A percentile compares a stretch with the other conserved stretches of the same genome.
Evolutionary conservation across 2,888 invertebrate species (phyloP).

Genomic region (Thecocarcelia acutangulata): DNA sequence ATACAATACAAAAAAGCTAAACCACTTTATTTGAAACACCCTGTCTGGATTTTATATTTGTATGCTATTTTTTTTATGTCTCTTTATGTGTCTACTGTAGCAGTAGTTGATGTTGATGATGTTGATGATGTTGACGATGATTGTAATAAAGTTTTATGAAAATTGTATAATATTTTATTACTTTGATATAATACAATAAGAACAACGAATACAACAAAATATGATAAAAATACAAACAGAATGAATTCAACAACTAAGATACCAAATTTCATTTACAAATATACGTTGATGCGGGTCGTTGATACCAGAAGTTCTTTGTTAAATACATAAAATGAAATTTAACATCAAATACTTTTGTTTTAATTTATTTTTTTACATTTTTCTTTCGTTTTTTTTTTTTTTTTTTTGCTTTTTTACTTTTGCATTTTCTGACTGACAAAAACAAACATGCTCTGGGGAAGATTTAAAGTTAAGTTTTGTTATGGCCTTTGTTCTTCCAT

Average conservation of each 20-base stretch:
- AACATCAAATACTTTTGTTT: constrained; percentile 19
- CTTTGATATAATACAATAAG: constrained; percentile 55
- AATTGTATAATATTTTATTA: constrained; percentile 68
- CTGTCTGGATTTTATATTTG: not conserved
- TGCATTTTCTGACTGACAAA: constrained; percentile 37
- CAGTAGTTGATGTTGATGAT: constrained; percentile 30
- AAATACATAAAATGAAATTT: constrained; percentile 37
- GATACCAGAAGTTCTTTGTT: constrained; percentile 64
- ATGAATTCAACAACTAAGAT: constrained; percentile 2
- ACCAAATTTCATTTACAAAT: constrained; percentile 19
- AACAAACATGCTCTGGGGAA: constrained; percentile 46
- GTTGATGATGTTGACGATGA: constrained; percentile 45
- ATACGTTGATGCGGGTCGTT: constrained; percentile 65
- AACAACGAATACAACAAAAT: constrained; percentile 3
- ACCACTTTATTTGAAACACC: not conserved
- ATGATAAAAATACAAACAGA: not conserved
- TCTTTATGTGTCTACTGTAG: constrained; percentile 21
- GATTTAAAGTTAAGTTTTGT: constrained; percentile 59
- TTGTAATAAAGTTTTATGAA: constrained; percentile 67
- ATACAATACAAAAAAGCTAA: no score
- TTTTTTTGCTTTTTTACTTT: not conserved
- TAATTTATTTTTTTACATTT: not conserved
- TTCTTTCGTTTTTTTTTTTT: constrained; percentile 17
- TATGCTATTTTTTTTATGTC: not conserved
- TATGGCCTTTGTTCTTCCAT: constrained; percentile 16